phyloP scores from a whole-genome alignment of 1,140 invertebrate species.

The Paralvinella palmiformis region DNA sequence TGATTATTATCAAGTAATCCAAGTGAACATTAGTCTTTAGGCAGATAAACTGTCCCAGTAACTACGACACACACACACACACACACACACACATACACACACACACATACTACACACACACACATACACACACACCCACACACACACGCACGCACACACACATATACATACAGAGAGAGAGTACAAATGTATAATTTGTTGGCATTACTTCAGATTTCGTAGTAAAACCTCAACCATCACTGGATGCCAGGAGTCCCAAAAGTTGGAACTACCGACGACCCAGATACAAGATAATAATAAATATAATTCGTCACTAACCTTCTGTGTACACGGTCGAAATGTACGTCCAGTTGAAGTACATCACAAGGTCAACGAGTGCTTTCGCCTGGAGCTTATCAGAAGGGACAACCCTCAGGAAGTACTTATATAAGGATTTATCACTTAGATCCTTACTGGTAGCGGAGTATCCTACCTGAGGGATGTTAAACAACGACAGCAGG shows the following conservation, averaged over 20 bases:
- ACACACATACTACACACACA: not conserved
- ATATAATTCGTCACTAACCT: conserved; percentile 58
- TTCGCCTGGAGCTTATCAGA: conserved; percentile 75
- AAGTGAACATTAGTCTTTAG: too few relatives aligned
- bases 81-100: not conserved
- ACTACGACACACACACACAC: not conserved
- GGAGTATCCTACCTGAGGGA: conserved; percentile 77
- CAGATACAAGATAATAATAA: too few relatives aligned
- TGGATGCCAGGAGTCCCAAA: too few relatives aligned
- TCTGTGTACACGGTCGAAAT: conserved; percentile 75
- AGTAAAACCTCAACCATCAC: too few relatives aligned
- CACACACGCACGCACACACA: too few relatives aligned
- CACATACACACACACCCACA: too few relatives aligned
- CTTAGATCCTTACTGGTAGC: conserved; percentile 72
- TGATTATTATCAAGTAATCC: too few relatives aligned
- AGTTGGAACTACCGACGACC: too few relatives aligned
- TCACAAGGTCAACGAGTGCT: conserved; percentile 67
- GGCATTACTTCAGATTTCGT: too few relatives aligned
- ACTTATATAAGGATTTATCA: conserved; percentile 70
- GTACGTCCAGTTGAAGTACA: conserved; percentile 74
- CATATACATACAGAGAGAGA: too few relatives aligned
- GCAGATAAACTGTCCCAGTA: too few relatives aligned
- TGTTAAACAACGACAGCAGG: conserved; percentile 70
- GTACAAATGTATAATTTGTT: too few relatives aligned
- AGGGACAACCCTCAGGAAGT: conserved; percentile 75